Base-by-base conservation (phyloP, 2,797 vertebrate genomes). In the Stomatorhinus walkeri region DNA sequence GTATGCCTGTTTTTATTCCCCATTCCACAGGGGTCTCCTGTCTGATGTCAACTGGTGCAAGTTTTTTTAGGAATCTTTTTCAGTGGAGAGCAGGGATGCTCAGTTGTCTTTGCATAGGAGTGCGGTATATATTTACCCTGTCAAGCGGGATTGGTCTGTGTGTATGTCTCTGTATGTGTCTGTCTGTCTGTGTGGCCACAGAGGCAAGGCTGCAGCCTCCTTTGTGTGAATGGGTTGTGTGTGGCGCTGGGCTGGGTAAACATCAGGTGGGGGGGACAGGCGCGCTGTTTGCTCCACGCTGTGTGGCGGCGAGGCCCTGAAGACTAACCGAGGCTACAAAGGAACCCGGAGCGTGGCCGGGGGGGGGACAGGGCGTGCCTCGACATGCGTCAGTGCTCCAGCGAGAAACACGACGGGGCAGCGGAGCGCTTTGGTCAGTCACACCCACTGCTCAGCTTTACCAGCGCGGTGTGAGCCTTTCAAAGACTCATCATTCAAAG, bases 61-160 rank as follows among this genome's bases (percentile, higher is more conserved):
- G 5, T 1, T 68, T 36, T 76, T 72, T 28, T 36, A 68, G 43
- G 40, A 59, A 46, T 49, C 10, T n/a, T 10, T 24, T 76, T 51
- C 46, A 87, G n/a, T 51, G 28, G 54, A 43, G 43, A 88, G 49
- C 16, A 51, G 40, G 22, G 87, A 48, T 28, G 61, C 22, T 51
- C 16, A n/a, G 61, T 88, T 88, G 87, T 76, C 43, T 72, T 76
- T 88, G 87, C 46, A 72, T 46, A 56, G 6, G 14, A 19, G 87
- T 10, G 22, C 6, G 22, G 43, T 61, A 48, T 49, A 72, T 87
- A 36, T 51, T 87, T 32, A 87, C 68, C 61, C 87, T 72, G 59
- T 12, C 1, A 49, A 49, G 87, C n/a, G 46, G 61, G 43, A 49
- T 9, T 48, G 14, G 43, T 49, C 10, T 9, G 43, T 24, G 52